phyloP scores from a whole-genome alignment of 2,113 vertebrate species.

The Gambusia affinis region DNA sequence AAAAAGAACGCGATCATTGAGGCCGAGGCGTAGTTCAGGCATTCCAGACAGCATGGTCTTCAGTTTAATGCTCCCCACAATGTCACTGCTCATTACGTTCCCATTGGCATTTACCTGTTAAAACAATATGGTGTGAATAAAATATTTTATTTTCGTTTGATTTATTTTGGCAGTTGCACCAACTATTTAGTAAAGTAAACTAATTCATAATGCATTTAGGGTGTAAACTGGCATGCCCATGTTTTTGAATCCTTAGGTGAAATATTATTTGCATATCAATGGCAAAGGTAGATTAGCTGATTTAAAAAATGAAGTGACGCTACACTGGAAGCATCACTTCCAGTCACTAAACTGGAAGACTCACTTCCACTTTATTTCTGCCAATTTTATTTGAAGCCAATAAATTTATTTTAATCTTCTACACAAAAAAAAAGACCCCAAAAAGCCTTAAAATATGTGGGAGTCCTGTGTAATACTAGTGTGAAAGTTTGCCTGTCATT shows the following conservation, averaged over 20 bases:
- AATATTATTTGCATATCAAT: too few relatives aligned
- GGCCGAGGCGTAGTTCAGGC: conserved; percentile 90
- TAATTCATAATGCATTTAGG: neutral
- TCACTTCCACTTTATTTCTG: too few relatives aligned
- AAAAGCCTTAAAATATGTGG: too few relatives aligned
- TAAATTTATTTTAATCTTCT: too few relatives aligned
- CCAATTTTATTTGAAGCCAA: too few relatives aligned
- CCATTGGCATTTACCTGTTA: conserved; percentile 89
- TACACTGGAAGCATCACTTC: too few relatives aligned
- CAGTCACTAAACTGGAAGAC: too few relatives aligned
- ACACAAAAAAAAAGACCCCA: too few relatives aligned
- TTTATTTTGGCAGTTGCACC: neutral
- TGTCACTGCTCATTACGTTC: conserved; percentile 91
- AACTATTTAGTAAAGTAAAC: neutral
- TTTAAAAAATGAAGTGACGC: too few relatives aligned
- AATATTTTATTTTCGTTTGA: neutral
- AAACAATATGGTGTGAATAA: conserved; percentile 1
- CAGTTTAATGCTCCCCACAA: conserved; percentile 90
- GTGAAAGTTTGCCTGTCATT: too few relatives aligned
- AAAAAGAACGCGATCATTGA: conserved; percentile 91
- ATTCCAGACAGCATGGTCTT: conserved; percentile 93
- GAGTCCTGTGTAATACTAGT: too few relatives aligned
- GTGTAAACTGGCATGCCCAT: neutral
- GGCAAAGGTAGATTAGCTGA: too few relatives aligned
- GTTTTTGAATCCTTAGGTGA: neutral